Percentiles rank a stretch among this genome's conserved stretches.
Conservation (phyloP, 2,113 vertebrate species). For the Eretmodus cyanostictus region DNA sequence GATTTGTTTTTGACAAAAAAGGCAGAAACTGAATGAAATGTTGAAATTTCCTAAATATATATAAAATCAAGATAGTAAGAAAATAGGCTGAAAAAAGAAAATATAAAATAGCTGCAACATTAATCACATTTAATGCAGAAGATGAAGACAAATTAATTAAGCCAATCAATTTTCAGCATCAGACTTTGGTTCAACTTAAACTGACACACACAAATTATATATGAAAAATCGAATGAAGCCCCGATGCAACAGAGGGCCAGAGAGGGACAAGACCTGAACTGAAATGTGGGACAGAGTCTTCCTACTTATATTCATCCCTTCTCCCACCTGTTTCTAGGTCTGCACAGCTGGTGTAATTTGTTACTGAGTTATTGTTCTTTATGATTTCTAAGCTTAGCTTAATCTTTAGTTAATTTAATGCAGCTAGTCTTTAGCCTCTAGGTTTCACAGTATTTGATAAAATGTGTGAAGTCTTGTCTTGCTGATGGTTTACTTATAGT, state of each 20-base stretch:
- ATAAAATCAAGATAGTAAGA: not conserved
- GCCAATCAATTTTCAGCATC: not conserved
- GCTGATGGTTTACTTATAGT: slow-evolving; percentile 23
- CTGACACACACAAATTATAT: not conserved
- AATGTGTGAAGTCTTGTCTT: slow-evolving; percentile 45
- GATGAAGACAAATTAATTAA: not conserved
- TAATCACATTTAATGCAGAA: not conserved
- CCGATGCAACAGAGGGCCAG: not conserved
- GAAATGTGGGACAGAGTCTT: not conserved
- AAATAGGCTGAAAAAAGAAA: not conserved
- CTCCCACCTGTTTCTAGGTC: slow-evolving; percentile 1
- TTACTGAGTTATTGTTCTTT: not conserved
- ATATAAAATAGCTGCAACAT: not conserved
- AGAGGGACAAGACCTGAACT: not conserved
- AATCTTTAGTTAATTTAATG: not conserved
- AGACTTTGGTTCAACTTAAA: not conserved
- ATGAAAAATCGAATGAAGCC: not conserved
- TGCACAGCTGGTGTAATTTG: slow-evolving; percentile 15
- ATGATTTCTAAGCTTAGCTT: not conserved
- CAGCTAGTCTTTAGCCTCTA: slow-evolving; percentile 18
- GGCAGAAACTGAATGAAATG: not conserved
- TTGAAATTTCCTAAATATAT: not conserved
- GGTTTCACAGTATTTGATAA: slow-evolving; percentile 1
- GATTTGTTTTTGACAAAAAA: not conserved
- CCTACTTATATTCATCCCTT: slow-evolving; percentile 14